Evolutionary conservation across 2,113 vertebrate genomes (phyloP).

Genomic region (Phyllostomus hastatus): DNA sequence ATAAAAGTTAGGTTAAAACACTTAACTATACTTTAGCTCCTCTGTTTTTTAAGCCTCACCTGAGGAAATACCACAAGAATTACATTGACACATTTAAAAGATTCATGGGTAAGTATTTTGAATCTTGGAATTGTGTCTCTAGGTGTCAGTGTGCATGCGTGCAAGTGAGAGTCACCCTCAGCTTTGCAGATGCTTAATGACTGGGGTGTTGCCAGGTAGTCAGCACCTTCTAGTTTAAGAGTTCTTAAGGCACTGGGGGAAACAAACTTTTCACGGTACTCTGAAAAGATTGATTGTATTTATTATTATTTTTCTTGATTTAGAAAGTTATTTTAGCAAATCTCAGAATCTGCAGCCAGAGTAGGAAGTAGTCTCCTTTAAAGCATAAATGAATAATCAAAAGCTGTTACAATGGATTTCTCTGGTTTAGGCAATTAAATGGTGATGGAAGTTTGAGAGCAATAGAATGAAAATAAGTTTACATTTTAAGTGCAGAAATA

Average conservation of each 20-base stretch:
- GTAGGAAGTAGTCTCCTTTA: not conserved
- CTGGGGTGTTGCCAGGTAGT: not conserved
- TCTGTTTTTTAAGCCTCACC: not conserved
- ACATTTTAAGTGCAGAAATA: constrained; percentile 3
- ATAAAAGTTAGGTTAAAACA: not conserved
- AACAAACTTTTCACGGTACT: not conserved
- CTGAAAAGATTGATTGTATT: not conserved
- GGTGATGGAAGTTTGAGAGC: not conserved
- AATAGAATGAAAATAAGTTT: not conserved
- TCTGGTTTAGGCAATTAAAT: not conserved
- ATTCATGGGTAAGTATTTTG: not conserved
- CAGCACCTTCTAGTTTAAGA: not conserved
- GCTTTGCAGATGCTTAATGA: not conserved
- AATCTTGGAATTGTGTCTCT: not conserved
- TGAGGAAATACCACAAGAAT: not conserved
- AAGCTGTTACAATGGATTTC: not conserved
- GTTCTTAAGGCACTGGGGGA: not conserved
- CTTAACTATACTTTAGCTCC: not conserved
- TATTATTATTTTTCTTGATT: not conserved
- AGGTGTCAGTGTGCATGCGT: not conserved
- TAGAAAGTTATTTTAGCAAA: constrained; percentile 23
- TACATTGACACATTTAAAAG: not conserved
- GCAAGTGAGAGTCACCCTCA: not conserved
- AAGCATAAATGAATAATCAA: not conserved
- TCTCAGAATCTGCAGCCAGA: not conserved